Evolutionary conservation across 2,797 vertebrate genomes (phyloP).

Genomic region (Mormyrus proboscirostris): DNA sequence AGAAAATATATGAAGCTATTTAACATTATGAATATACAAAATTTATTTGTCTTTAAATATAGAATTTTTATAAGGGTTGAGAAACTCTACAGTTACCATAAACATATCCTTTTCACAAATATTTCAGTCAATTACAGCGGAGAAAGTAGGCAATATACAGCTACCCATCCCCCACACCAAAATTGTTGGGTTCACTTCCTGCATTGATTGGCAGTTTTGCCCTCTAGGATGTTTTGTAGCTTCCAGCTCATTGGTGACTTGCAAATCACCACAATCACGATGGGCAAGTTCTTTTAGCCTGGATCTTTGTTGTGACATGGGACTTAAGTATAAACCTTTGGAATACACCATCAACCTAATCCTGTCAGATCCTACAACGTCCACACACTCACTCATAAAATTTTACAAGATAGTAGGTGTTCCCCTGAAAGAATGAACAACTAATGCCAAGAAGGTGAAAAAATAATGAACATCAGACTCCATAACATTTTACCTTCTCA

Average conservation of each 20-base stretch:
- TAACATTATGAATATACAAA: neutral
- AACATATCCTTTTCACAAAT: neutral
- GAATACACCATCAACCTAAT: neutral
- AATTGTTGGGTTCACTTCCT: neutral
- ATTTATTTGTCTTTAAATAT: neutral
- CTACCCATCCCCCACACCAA: neutral
- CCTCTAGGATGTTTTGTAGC: neutral
- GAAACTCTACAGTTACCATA: neutral
- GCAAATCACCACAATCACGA: neutral
- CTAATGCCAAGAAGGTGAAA: neutral
- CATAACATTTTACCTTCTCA: neutral
- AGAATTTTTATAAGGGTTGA: neutral
- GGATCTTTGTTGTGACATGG: neutral
- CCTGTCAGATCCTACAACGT: neutral
- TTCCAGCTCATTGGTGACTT: constrained; percentile 16
- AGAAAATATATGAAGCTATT: neutral
- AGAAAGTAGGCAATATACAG: neutral
- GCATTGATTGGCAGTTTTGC: constrained; percentile 23
- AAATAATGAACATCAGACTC: neutral
- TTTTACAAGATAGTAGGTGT: neutral
- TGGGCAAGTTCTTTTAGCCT: constrained; percentile 13
- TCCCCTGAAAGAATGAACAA: neutral
- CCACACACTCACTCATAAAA: neutral
- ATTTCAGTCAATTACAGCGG: neutral
- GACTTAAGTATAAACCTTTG: neutral